A percentile compares a stretch with the other conserved stretches of the same genome.
Conservation (phyloP, 2,888 invertebrate species). For the Calliopum simillimum region DNA sequence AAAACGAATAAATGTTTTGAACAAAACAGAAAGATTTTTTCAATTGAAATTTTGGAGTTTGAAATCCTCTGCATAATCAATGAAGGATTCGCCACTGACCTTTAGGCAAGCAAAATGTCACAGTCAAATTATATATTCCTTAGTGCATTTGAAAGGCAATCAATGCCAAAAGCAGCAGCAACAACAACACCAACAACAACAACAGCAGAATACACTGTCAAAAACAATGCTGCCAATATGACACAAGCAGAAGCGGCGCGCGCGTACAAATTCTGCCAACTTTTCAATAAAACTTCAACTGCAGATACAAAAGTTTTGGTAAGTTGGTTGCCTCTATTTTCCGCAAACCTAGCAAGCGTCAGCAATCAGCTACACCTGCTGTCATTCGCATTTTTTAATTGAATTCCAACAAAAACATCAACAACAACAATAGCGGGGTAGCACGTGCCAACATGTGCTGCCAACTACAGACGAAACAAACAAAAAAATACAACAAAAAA, state of each 20-base stretch:
- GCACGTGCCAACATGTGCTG: slow-evolving; percentile 47
- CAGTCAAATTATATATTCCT: slow-evolving; percentile 39
- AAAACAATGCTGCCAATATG: slow-evolving; percentile 1
- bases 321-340: background rate
- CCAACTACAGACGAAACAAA: slow-evolving; percentile 47
- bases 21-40: no score
- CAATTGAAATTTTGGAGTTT: no score
- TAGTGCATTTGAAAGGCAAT: slow-evolving; percentile 28
- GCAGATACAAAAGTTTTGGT: slow-evolving; percentile 8
- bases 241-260: background rate
- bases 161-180: slow-evolving; percentile 2
- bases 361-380: slow-evolving; percentile 62
- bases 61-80: no score
- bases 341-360: slow-evolving; percentile 30
- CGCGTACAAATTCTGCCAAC: background rate
- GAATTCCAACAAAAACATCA: slow-evolving; percentile 44
- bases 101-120: slow-evolving; percentile 10
- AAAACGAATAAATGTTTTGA: no score
- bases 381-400: slow-evolving; percentile 56
- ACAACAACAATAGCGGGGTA: slow-evolving; percentile 40
- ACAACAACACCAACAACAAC: slow-evolving; percentile 4
- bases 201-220: background rate
- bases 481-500: no score
- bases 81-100: background rate
- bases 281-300: slow-evolving; percentile 17